These are phyloP conservation scores for Ancistrus triradiatus DNA, from an alignment of 2,113 vertebrate genomes.

Conservation along the genomic window DNA sequence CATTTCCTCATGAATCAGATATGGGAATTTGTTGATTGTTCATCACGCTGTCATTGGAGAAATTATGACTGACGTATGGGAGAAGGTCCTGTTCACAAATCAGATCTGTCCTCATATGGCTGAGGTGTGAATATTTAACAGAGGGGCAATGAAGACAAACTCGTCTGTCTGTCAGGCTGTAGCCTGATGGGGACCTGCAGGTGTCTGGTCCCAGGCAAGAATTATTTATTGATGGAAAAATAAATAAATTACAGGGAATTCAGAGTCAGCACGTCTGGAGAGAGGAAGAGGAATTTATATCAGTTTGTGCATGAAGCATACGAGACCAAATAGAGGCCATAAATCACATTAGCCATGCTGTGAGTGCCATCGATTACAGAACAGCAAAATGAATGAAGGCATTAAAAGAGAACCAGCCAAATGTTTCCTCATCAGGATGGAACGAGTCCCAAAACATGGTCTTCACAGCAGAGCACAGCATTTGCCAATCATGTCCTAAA, in stretches of 20 bases:
- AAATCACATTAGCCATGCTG: constrained; percentile 3
- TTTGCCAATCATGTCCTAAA: too few species aligned
- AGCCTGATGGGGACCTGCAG: background rate
- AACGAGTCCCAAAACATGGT: background rate
- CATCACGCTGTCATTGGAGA: background rate
- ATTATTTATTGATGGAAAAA: constrained; percentile 6
- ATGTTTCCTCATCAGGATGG: background rate
- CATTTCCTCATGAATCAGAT: too few species aligned
- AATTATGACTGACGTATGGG: background rate
- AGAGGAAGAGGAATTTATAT: background rate
- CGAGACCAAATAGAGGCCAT: constrained; percentile 1
- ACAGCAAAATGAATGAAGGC: background rate
- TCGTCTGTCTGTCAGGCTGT: background rate
- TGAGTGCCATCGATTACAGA: background rate
- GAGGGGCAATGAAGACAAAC: background rate
- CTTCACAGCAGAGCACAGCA: too few species aligned
- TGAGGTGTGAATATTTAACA: background rate
- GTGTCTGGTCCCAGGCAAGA: background rate
- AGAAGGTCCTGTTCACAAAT: background rate
- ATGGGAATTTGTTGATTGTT: background rate
- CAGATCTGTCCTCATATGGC: background rate
- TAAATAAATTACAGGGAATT: constrained; percentile 1
- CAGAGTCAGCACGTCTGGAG: background rate
- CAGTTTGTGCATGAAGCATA: constrained; percentile 21
- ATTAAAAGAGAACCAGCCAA: background rate